A percentile compares a stretch with the other conserved stretches of the same genome.
These are phyloP conservation scores for Melanocharis versteri DNA, from an alignment of 2,113 vertebrate genomes.

Conservation along the genomic window DNA sequence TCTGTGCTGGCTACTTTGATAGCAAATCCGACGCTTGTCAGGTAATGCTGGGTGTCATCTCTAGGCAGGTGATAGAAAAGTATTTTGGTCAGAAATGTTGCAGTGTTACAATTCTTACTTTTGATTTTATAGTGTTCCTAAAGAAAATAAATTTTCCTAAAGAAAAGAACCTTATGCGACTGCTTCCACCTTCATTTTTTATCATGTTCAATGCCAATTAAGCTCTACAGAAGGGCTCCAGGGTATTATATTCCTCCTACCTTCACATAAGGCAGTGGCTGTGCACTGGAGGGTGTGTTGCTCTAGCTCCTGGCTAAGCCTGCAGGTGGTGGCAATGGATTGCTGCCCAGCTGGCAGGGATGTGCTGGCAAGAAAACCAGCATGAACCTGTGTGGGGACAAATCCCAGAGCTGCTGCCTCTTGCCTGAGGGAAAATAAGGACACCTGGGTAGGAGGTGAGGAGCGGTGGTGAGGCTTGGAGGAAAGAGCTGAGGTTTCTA, in stretches of 20 bases:
- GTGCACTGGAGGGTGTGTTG: background rate
- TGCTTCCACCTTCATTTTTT: background rate
- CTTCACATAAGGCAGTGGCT: background rate
- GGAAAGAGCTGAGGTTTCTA: background rate
- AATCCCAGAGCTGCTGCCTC: background rate
- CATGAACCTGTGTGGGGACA: background rate
- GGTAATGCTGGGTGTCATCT: slow-evolving; percentile 69
- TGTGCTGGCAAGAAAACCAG: background rate
- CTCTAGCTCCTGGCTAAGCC: background rate
- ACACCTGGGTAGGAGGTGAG: background rate
- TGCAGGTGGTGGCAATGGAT: background rate
- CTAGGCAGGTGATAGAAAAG: background rate
- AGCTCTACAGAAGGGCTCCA: background rate
- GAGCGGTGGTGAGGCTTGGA: background rate
- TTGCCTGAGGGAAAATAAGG: background rate
- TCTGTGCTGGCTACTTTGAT: slow-evolving; percentile 85
- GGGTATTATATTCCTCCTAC: background rate
- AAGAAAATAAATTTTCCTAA: background rate
- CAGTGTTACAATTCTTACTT: background rate
- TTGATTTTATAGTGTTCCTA: background rate
- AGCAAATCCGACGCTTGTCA: slow-evolving; percentile 87
- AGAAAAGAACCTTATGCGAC: background rate
- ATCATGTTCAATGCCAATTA: background rate
- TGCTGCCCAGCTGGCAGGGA: background rate
- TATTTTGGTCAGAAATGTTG: background rate